A percentile compares a stretch with the other conserved stretches of the same genome.
phyloP scores from a whole-genome alignment of 2,888 invertebrate genomes.

The Parelbella ahira region DNA sequence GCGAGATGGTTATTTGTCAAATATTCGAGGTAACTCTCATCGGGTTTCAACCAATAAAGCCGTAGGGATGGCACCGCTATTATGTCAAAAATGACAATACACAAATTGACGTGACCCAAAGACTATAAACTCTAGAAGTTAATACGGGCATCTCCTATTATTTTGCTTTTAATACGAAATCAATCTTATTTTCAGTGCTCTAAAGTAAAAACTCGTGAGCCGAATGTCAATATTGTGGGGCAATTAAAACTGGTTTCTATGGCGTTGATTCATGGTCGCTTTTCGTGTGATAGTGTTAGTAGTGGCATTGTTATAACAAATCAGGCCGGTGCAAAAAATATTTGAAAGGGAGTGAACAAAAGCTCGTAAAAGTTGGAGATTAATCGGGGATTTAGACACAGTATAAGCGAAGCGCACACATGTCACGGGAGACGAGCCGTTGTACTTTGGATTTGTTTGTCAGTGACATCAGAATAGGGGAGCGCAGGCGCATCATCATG shows the following conservation, averaged over 20 bases:
- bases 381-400: slow-evolving; percentile 77
- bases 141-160: slow-evolving; percentile 45
- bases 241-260: slow-evolving; percentile 11
- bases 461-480: slow-evolving; percentile 40
- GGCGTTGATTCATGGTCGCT: slow-evolving; percentile 30
- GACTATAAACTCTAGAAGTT: slow-evolving; percentile 74
- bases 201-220: slow-evolving; percentile 30
- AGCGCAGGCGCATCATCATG: slow-evolving; percentile 17
- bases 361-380: slow-evolving; percentile 77
- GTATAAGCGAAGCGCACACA: slow-evolving; percentile 63
- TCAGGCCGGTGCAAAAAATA: slow-evolving; percentile 49
- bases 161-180: slow-evolving; percentile 30
- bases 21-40: slow-evolving; percentile 67
- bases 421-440: slow-evolving; percentile 50
- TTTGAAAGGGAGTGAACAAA: slow-evolving; percentile 72
- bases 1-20: slow-evolving; percentile 45
- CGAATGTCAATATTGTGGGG: neutral
- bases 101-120: slow-evolving; percentile 78
- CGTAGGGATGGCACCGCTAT: slow-evolving; percentile 73
- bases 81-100: slow-evolving; percentile 79
- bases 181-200: slow-evolving; percentile 31
- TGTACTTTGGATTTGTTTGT: slow-evolving; percentile 47
- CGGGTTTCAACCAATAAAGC: slow-evolving; percentile 73
- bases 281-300: slow-evolving; percentile 30
- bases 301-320: slow-evolving; percentile 46